Conservation (phyloP, 2,888 invertebrate species). For the Leucozona laternaria region DNA sequence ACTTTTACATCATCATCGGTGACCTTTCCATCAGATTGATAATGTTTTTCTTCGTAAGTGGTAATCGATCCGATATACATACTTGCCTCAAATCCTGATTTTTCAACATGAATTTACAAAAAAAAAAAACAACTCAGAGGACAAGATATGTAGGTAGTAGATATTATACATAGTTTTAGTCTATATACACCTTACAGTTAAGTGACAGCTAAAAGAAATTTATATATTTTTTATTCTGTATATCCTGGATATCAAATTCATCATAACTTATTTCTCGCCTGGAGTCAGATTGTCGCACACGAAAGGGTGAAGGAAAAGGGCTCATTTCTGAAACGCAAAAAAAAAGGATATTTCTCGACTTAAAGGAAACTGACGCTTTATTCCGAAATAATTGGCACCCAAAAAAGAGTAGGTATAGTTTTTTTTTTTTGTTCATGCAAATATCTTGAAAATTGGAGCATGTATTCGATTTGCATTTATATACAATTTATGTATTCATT, state of each 20-base stretch:
- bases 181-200: not conserved
- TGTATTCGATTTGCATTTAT: conserved; percentile 34
- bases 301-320: not conserved
- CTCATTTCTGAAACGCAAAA: not conserved
- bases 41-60: conserved; percentile 45
- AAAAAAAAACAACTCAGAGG: not conserved
- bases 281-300: conserved; percentile 38
- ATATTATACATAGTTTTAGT: not conserved
- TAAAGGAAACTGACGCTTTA: conserved; percentile 18
- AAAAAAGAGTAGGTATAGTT: not conserved
- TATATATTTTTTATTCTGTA: conserved; percentile 22
- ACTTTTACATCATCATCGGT: conserved; percentile 1
- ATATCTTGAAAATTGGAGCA: conserved; percentile 20
- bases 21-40: conserved; percentile 41
- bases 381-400: conserved; percentile 34
- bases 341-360: not conserved
- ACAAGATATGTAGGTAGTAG: not conserved
- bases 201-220: conserved; percentile 10
- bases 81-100: conserved; percentile 8
- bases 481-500: not conserved
- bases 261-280: conserved; percentile 47
- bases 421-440: conserved; percentile 5
- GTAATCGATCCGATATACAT: conserved; percentile 47
- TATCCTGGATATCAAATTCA: conserved; percentile 44
- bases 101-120: conserved; percentile 4